phyloP scores from a whole-genome alignment of 2,888 invertebrate genomes.

The Amphipyra tragopoginis region DNA sequence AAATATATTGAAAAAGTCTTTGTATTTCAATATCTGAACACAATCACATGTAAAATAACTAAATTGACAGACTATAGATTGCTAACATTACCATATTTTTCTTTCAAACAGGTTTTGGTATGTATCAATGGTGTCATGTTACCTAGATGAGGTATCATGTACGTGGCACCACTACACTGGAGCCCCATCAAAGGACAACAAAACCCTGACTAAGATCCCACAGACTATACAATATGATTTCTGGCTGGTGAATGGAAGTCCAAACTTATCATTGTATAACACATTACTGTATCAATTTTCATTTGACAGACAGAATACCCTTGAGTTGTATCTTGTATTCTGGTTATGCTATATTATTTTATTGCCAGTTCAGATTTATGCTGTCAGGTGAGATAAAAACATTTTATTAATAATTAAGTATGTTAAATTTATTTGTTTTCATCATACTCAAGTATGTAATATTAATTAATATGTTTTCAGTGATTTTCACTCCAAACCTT shows the following conservation, averaged over 20 bases:
- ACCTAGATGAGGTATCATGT: conserved; percentile 94
- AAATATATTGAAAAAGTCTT: too few species aligned
- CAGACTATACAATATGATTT: conserved; percentile 94
- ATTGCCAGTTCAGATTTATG: conserved; percentile 97
- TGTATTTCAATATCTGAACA: too few species aligned
- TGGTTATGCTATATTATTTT: conserved; percentile 96
- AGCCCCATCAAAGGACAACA: conserved; percentile 76
- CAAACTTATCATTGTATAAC: conserved; percentile 95
- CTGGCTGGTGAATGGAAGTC: conserved; percentile 99
- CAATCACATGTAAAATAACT: too few species aligned
- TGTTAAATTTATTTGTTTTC: conserved; percentile 8
- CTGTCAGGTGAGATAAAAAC: conserved; percentile 90
- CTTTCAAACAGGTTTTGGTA: conserved; percentile 95
- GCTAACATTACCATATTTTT: neutral
- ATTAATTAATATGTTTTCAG: conserved; percentile 46
- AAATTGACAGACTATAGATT: neutral
- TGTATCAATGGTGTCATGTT: conserved; percentile 97
- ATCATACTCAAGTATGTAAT: conserved; percentile 10
- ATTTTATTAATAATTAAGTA: conserved; percentile 4
- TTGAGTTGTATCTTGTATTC: conserved; percentile 97
- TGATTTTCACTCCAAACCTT: conserved; percentile 43
- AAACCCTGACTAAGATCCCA: conserved; percentile 76
- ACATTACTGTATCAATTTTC: conserved; percentile 98
- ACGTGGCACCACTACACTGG: conserved; percentile 94
- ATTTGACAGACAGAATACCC: conserved; percentile 97